Evolutionary conservation across 2,797 vertebrate genomes (phyloP), one percentile per base, ranked within the genome.

Genomic region (Threskiornis aethiopicus): DNA sequence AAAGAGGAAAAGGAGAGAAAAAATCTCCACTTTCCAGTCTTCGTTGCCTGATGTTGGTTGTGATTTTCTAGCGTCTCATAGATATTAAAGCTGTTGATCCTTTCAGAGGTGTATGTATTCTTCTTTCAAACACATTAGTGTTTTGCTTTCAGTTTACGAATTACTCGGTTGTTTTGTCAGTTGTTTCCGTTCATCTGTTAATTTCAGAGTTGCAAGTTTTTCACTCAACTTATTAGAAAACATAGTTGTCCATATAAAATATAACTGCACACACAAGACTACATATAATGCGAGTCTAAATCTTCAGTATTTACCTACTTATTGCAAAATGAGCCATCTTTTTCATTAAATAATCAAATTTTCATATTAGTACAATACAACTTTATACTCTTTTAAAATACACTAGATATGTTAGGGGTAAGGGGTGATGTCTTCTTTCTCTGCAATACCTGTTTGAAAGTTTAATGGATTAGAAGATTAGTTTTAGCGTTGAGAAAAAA

Each of bases 311-410:
- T 98, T 98, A 98, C 94, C 97, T 98, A 98, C 97, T 98, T 98
- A 98, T 98, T 98, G 98, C 98, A 98, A 98, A 98, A 98, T 97
- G 97, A 98, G 96, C 97, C 98, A 97, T 98, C 97, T 98, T 97
- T 97, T 97, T 98, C 97, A 97, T 98, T 98, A 98, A 98, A 98
- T 98, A 98, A 98, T 98, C 97, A 98, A 94, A 96, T 98, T 96
- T 98, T 97, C 98, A 97, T 98, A 98, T 98, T 98, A 98, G 98
- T 98, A 98, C 97, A 98, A 98, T 98, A 98, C 97, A 98, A 96
- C 97, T 98, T 98, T 98, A 98, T 97, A 98, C 95, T 98, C 98
- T 98, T 98, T 96, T 96, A 97, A 98, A 98, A 98, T 98, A 98
- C 97, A 98, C 98, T 98, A 98, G 97, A 98, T 98, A 98, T 94